These are phyloP conservation scores for Caenorhabditis uteleia DNA, from an alignment of 2,888 invertebrate genomes.

Conservation along the genomic window DNA sequence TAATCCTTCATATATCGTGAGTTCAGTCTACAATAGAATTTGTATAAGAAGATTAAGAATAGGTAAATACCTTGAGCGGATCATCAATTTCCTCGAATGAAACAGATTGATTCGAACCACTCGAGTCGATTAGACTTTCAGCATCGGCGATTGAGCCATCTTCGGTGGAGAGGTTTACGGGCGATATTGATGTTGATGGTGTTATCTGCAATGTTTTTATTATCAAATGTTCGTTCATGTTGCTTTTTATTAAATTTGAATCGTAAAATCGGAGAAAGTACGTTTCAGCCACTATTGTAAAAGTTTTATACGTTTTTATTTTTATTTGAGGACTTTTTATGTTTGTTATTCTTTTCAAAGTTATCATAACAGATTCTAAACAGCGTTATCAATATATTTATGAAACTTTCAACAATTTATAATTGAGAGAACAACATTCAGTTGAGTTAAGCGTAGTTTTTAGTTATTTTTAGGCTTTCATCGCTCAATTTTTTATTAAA, in stretches of 20 bases:
- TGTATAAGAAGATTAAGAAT: conserved; percentile 9
- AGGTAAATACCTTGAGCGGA: conserved; percentile 42
- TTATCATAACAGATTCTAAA: too few relatives aligned
- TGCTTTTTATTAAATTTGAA: too few relatives aligned
- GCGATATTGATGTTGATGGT: conserved; percentile 37
- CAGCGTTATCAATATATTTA: too few relatives aligned
- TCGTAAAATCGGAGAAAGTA: not conserved
- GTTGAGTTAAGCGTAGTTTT: too few relatives aligned
- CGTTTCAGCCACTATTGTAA: not conserved
- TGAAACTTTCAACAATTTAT: too few relatives aligned
- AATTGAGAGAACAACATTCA: too few relatives aligned
- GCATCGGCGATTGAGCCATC: conserved; percentile 51
- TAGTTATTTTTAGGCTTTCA: too few relatives aligned
- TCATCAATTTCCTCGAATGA: conserved; percentile 65
- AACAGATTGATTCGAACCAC: conserved; percentile 48
- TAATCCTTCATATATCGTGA: conserved; percentile 41
- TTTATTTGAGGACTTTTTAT: too few relatives aligned
- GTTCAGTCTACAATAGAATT: conserved; percentile 33
- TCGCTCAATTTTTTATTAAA: too few relatives aligned
- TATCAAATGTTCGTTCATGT: too few relatives aligned
- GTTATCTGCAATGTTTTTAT: conserved; percentile 9
- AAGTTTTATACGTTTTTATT: too few relatives aligned
- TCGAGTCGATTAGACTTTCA: conserved; percentile 48
- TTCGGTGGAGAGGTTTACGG: conserved; percentile 41
- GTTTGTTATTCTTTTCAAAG: too few relatives aligned